A percentile compares a stretch with the other conserved stretches of the same genome.
phyloP scores from a whole-genome alignment of 2,888 invertebrate genomes.

The Cryptophagus acutangulus region DNA sequence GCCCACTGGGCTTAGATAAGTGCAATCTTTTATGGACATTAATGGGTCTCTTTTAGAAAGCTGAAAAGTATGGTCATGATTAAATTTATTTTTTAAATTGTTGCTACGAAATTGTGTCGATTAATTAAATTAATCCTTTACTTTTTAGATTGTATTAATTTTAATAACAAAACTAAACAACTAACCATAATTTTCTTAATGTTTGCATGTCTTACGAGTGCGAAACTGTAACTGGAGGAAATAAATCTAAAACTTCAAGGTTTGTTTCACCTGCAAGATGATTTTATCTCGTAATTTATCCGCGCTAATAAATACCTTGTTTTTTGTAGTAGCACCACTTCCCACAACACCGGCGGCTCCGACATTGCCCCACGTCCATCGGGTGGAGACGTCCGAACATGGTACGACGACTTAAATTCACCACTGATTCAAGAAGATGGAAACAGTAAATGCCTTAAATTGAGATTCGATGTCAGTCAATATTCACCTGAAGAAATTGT shows the following conservation, averaged over 20 bases:
- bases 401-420: constrained; percentile 83
- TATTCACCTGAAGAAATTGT: constrained; percentile 97
- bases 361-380: constrained; percentile 43
- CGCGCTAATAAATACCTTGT: constrained; percentile 1
- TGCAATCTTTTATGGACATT: too few species aligned
- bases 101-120: too few species aligned
- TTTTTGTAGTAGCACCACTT: constrained; percentile 48
- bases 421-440: constrained; percentile 93
- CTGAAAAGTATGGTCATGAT: too few species aligned
- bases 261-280: constrained; percentile 14
- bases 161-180: constrained; percentile 15
- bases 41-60: too few species aligned
- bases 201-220: constrained; percentile 71
- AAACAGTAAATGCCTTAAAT: constrained; percentile 87
- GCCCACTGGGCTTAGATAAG: too few species aligned
- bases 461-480: constrained; percentile 95
- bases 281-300: not conserved
- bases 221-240: constrained; percentile 63
- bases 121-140: too few species aligned
- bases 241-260: constrained; percentile 54
- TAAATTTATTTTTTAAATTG: too few species aligned
- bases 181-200: constrained; percentile 46
- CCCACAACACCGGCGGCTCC: constrained; percentile 48
- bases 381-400: constrained; percentile 62
- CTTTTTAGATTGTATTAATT: too few species aligned